These are phyloP conservation scores for Lumbricus terrestris DNA, from an alignment of 2,888 invertebrate genomes.

Conservation along the genomic window DNA sequence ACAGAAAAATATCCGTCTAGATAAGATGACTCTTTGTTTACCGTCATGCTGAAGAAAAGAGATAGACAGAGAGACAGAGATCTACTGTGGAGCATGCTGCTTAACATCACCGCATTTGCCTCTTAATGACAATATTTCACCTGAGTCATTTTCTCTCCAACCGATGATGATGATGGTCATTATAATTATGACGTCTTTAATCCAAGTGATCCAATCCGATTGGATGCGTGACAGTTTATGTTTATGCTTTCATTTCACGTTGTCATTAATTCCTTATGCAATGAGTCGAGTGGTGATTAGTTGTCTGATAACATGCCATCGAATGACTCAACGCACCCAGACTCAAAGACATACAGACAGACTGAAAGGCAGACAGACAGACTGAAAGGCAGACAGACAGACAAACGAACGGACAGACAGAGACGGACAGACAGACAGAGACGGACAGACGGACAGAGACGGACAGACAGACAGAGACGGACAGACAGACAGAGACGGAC, in stretches of 20 bases:
- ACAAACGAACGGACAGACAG: neutral
- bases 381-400: neutral
- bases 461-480: neutral
- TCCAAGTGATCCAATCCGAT: neutral
- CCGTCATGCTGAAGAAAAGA: too few relatives aligned
- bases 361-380: slow-evolving; percentile 3
- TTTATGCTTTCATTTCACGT: neutral
- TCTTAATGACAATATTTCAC: too few relatives aligned
- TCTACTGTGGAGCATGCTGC: too few relatives aligned
- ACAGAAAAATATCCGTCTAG: too few relatives aligned
- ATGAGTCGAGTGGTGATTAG: neutral
- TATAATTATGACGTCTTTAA: neutral
- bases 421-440: neutral
- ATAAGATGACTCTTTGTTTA: too few relatives aligned
- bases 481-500: neutral
- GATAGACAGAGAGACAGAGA: too few relatives aligned
- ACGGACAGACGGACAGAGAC: neutral
- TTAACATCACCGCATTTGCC: too few relatives aligned
- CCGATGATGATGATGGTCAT: too few relatives aligned
- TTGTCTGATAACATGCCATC: neutral
- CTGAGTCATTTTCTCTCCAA: too few relatives aligned
- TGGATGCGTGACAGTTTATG: neutral
- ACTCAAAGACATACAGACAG: neutral
- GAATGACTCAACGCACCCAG: neutral
- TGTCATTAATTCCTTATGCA: neutral